Conservation (phyloP, 1,140 invertebrate genomes). For the Zaprionus gabonicus region DNA sequence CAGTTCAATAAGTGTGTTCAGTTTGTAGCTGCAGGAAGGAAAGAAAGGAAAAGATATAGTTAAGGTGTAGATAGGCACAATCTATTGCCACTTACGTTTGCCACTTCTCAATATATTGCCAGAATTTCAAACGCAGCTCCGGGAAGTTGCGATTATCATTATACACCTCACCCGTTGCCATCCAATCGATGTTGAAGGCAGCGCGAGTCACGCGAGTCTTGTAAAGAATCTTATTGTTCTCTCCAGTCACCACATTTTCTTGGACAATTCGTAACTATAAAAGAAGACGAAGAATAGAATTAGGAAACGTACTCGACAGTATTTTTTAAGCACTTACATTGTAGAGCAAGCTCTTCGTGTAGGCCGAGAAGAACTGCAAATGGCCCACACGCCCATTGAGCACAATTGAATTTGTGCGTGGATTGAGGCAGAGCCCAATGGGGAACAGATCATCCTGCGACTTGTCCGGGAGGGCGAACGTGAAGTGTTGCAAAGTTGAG, state of each 20-base stretch:
- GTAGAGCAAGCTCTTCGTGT: constrained; percentile 88
- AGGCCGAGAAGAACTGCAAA: constrained; percentile 91
- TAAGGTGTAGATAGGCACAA: background rate
- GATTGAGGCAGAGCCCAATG: constrained; percentile 89
- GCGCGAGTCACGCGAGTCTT: constrained; percentile 90
- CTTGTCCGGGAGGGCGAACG: constrained; percentile 85
- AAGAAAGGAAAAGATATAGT: background rate
- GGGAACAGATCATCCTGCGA: constrained; percentile 85
- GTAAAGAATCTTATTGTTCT: constrained; percentile 86
- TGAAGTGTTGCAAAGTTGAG: constrained; percentile 89
- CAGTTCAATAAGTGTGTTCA: constrained; percentile 90
- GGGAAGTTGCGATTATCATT: constrained; percentile 86
- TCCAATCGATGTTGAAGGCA: constrained; percentile 89
- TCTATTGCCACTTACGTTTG: constrained; percentile 87
- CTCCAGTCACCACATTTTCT: constrained; percentile 89
- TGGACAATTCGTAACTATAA: constrained; percentile 90
- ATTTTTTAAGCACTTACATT: constrained; percentile 87
- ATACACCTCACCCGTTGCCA: constrained; percentile 91
- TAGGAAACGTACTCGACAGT: background rate
- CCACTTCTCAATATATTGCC: constrained; percentile 87
- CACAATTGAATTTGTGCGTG: constrained; percentile 88
- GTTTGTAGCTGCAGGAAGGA: constrained; percentile 86
- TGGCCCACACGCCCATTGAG: constrained; percentile 92
- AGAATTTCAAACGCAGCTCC: constrained; percentile 92
- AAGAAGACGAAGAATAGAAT: constrained; percentile 31